Conservation (phyloP, 2,113 vertebrate genomes). For the Nannospalax galili region DNA sequence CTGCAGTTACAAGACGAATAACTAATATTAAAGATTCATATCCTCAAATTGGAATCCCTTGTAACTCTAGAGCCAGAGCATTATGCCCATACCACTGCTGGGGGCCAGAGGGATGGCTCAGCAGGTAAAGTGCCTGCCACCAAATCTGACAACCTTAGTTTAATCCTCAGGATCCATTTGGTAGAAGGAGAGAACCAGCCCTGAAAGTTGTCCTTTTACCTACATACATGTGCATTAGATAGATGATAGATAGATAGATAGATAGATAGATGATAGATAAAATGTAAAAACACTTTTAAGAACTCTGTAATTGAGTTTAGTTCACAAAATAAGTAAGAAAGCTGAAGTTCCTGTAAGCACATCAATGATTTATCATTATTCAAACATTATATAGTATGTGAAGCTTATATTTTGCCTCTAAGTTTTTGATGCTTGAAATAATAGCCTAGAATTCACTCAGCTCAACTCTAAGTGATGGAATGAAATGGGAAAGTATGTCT, state of each 20-base stretch:
- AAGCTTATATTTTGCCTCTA: slow-evolving; percentile 72
- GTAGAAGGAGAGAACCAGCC: background rate
- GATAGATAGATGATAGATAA: background rate
- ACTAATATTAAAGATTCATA: background rate
- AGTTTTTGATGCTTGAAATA: slow-evolving; percentile 69
- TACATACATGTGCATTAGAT: too few species aligned
- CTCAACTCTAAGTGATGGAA: slow-evolving; percentile 59
- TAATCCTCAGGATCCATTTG: background rate
- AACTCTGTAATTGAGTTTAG: slow-evolving; percentile 57
- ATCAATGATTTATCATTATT: slow-evolving; percentile 80
- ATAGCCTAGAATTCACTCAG: slow-evolving; percentile 73
- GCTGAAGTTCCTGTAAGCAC: slow-evolving; percentile 73
- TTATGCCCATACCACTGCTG: background rate
- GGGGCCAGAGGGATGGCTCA: background rate
- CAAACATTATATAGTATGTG: slow-evolving; percentile 72
- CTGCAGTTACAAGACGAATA: background rate
- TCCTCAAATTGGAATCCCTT: background rate
- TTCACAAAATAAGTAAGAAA: slow-evolving; percentile 75
- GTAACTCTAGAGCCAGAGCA: background rate
- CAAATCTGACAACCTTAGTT: background rate
- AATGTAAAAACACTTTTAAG: background rate
- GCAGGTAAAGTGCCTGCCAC: background rate
- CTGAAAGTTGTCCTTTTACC: background rate
- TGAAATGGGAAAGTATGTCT: slow-evolving; percentile 67
- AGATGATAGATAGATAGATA: too few species aligned